Percentiles rank a stretch among this genome's conserved stretches.
Evolutionary conservation across 2,888 invertebrate species (phyloP).

Genomic region (Odontothrips loti): DNA sequence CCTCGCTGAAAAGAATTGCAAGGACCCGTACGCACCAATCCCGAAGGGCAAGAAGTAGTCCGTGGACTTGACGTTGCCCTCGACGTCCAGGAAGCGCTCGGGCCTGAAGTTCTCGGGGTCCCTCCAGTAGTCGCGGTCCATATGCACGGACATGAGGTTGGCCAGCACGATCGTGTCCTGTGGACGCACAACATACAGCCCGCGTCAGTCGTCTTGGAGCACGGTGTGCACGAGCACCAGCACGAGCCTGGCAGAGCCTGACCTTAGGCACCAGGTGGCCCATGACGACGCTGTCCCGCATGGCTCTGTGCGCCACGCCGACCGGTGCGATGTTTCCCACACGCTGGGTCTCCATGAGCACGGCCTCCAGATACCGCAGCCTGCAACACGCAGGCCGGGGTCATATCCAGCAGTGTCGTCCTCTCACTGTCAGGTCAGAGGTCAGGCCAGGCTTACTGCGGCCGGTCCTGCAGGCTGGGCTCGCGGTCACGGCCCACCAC

Average conservation of each 20-base stretch:
- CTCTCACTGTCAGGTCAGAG: no score
- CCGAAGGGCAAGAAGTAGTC: conserved; percentile 47
- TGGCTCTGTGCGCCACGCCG: conserved; percentile 54
- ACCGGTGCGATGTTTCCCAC: conserved; percentile 51
- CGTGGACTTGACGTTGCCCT: conserved; percentile 41
- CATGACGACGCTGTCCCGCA: conserved; percentile 46
- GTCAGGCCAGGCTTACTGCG: conserved; percentile 45
- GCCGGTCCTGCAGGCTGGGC: conserved; percentile 55
- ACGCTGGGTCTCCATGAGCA: conserved; percentile 53
- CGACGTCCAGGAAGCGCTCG: conserved; percentile 55
- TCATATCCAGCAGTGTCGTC: no score
- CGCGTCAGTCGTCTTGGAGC: neutral
- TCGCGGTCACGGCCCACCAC: conserved; percentile 54
- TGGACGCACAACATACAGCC: conserved; percentile 29
- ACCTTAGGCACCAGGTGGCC: conserved; percentile 53
- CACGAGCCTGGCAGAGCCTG: conserved; percentile 30
- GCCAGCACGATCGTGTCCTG: conserved; percentile 53
- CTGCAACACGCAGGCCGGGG: conserved; percentile 34
- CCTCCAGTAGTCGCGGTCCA: conserved; percentile 55
- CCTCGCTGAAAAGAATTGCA: conserved; percentile 7
- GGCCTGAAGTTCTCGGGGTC: conserved; percentile 61
- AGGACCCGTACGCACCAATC: conserved; percentile 44
- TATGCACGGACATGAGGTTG: conserved; percentile 54
- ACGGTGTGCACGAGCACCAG: neutral
- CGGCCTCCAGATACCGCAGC: conserved; percentile 46